Evolutionary conservation across 2,888 invertebrate species (phyloP).

Genomic region (Alviniconcha strummeri): DNA sequence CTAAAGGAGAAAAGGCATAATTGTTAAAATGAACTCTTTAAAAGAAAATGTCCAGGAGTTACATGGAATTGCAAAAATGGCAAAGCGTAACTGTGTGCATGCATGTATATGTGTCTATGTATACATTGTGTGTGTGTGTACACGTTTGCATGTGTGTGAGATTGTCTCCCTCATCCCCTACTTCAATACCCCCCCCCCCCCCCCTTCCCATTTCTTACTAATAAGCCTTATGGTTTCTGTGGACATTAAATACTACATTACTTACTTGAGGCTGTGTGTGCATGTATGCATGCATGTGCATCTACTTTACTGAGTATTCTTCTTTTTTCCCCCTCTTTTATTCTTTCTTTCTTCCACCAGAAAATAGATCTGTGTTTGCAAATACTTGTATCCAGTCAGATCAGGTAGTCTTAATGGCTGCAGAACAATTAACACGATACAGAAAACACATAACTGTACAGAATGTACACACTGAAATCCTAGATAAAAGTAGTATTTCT

Average conservation of each 20-base stretch:
- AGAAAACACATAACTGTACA: slow-evolving; percentile 19
- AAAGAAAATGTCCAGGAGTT: no score
- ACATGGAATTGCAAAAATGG: no score
- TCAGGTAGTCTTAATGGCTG: background rate
- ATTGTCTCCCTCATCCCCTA: background rate
- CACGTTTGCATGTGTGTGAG: background rate
- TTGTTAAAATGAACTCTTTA: no score
- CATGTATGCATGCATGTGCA: background rate
- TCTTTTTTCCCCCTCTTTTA: background rate
- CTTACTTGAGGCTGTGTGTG: background rate
- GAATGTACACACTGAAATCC: slow-evolving; percentile 5
- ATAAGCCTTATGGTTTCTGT: no score
- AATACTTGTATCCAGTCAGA: background rate
- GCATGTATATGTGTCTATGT: background rate
- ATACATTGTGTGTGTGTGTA: background rate
- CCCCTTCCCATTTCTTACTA: no score
- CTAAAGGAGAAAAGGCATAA: no score
- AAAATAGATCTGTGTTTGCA: background rate
- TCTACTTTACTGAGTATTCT: background rate
- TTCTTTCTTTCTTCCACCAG: background rate
- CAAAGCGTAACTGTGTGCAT: background rate
- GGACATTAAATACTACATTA: no score
- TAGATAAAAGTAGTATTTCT: no score
- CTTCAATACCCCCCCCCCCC: no score
- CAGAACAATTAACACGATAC: no score